Base-by-base conservation (phyloP, 2,888 invertebrate genomes). In the Caenorhabditis sp. region DNA sequence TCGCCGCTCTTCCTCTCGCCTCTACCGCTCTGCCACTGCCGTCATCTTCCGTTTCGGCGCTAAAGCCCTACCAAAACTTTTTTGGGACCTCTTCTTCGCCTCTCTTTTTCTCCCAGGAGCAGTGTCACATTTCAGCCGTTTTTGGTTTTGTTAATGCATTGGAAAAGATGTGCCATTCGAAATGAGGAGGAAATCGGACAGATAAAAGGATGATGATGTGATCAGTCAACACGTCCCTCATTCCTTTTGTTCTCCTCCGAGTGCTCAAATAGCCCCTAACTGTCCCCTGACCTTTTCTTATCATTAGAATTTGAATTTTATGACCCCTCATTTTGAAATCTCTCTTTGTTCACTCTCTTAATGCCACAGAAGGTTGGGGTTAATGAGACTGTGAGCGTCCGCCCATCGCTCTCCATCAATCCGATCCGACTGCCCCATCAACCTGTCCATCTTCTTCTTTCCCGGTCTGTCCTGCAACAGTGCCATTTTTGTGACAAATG, bases 401-500 rank as follows among this genome's bases (percentile, higher is more conserved):
- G n/a, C 61, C 38, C n/a, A n/a, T 22, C 31, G n/a, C n/a, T 8
- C 47, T 47, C 44, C 22, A 44, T 58, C 54, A 44, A 49, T 61
- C 61, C 28, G 16, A 49, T 35, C 51, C 72, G 19, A n/a, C 66
- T 51, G 35, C 14, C 47, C n/a, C 68, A 49, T 54, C 54, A 54
- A 54, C 54, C 54, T 64, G 28, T 58, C 19, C 68, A 44, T 58
- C 38, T n/a, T 38, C 41, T 44, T 26, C 35, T 31, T 12, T 44
- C 54, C 35, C 68, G 51, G 14, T 35, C 68, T 54, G 51, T 61
- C 59, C 28, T 61, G 70, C 69, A 70, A 77, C 77, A 77, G 69
- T 70, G 70, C 79, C 79, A 79, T 79, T 79, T 79, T 79, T 63
- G 79, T 79, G 79, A 79, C 79, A 79, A 70, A 79, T 79, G 79